Evolutionary conservation across 2,113 vertebrate species (phyloP).

Genomic region (Suncus etruscus): DNA sequence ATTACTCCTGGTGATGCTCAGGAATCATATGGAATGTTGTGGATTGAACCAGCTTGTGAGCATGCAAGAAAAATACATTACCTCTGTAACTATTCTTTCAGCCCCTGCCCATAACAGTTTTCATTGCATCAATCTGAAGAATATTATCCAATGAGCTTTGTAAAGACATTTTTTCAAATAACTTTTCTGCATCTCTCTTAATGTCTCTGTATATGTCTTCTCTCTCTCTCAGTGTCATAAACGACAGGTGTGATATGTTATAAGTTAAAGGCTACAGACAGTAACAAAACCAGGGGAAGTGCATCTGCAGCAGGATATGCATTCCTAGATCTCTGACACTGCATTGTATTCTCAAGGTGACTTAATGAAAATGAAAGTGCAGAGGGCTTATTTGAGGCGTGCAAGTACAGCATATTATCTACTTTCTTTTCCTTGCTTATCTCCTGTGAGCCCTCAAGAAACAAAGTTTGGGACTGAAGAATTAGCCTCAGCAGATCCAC

Average conservation of each 20-base stretch:
- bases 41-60: too few relatives aligned
- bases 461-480: constrained; percentile 75
- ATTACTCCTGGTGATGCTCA: too few relatives aligned
- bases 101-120: neutral
- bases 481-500: constrained; percentile 81
- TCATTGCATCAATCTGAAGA: constrained; percentile 39
- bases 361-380: constrained; percentile 1
- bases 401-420: constrained; percentile 38
- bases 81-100: too few relatives aligned
- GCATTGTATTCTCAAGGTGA: constrained; percentile 48
- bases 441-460: constrained; percentile 66
- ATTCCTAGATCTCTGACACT: neutral
- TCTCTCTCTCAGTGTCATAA: neutral
- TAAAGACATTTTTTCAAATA: constrained; percentile 38
- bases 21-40: too few relatives aligned
- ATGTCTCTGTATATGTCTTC: neutral
- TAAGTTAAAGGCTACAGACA: neutral
- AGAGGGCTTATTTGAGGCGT: neutral
- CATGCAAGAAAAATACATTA: too few relatives aligned
- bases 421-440: constrained; percentile 50
- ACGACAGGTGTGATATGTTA: constrained; percentile 4
- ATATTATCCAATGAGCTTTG: neutral
- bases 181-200: neutral
- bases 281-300: neutral
- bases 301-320: constrained; percentile 15